These are phyloP conservation scores for Adelphocoris suturalis DNA, from an alignment of 2,888 invertebrate species.

Conservation along the genomic window DNA sequence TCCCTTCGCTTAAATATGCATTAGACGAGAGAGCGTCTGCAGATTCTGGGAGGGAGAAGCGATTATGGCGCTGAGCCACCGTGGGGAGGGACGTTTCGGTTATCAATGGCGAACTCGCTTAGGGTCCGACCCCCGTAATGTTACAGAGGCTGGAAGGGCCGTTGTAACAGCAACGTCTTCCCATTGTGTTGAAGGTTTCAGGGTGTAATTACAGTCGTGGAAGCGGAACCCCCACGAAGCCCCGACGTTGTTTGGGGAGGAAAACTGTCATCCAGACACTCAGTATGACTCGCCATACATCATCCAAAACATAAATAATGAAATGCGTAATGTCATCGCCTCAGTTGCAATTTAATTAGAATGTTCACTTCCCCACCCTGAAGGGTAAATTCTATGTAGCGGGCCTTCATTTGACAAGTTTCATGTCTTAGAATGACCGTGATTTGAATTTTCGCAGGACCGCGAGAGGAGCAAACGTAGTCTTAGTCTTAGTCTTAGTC, in stretches of 20 bases:
- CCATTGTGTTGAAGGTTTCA: neutral
- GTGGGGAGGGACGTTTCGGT: neutral
- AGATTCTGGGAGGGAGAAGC: slow-evolving; percentile 14
- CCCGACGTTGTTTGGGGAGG: neutral
- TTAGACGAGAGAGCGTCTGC: slow-evolving; percentile 44
- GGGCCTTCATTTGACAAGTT: no score
- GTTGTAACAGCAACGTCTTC: neutral
- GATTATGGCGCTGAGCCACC: slow-evolving; percentile 21
- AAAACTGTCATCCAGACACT: neutral
- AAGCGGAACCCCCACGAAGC: neutral
- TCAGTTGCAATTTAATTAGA: no score
- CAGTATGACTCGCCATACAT: no score
- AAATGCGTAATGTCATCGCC: no score
- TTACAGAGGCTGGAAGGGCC: neutral
- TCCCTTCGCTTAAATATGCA: slow-evolving; percentile 50
- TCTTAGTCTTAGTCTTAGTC: no score
- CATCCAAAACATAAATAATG: no score
- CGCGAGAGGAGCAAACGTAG: no score
- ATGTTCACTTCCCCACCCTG: no score
- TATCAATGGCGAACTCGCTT: slow-evolving; percentile 42
- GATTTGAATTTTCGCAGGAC: no score
- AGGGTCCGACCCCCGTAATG: neutral
- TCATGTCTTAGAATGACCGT: no score
- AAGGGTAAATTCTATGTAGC: no score
- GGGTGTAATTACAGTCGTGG: neutral